Conservation (phyloP, 2,888 invertebrate species). For the Rhamphomyia laevipes region DNA sequence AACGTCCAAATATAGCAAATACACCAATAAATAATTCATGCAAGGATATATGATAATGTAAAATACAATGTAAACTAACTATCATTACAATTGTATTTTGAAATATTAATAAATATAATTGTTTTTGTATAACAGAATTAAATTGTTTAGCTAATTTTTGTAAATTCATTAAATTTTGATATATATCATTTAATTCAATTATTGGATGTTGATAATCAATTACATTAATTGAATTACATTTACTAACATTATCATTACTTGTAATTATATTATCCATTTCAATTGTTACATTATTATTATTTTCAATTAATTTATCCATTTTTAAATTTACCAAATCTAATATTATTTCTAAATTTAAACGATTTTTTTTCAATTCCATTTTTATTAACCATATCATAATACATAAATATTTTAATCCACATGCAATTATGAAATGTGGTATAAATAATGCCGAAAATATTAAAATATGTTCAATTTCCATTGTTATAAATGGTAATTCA, state of each 20-base stretch:
- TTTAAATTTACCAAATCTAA: not conserved
- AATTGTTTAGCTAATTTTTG: not conserved
- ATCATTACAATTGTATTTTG: not conserved
- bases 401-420: not conserved
- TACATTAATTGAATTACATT: too few relatives aligned
- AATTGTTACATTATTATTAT: not conserved
- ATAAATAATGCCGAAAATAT: not conserved
- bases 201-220: too few relatives aligned
- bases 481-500: not conserved
- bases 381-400: not conserved
- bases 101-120: not conserved
- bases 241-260: not conserved
- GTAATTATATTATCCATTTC: not conserved
- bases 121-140: not conserved
- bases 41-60: not conserved
- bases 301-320: too few relatives aligned
- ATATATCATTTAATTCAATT: not conserved
- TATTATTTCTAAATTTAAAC: not conserved
- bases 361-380: not conserved
- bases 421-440: not conserved
- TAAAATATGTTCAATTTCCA: not conserved
- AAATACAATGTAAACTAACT: not conserved
- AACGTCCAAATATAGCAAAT: not conserved
- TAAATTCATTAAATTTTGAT: not conserved
- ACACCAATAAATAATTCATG: not conserved